phyloP scores from a whole-genome alignment of 2,797 vertebrate species.

The Syngnathus acus region DNA sequence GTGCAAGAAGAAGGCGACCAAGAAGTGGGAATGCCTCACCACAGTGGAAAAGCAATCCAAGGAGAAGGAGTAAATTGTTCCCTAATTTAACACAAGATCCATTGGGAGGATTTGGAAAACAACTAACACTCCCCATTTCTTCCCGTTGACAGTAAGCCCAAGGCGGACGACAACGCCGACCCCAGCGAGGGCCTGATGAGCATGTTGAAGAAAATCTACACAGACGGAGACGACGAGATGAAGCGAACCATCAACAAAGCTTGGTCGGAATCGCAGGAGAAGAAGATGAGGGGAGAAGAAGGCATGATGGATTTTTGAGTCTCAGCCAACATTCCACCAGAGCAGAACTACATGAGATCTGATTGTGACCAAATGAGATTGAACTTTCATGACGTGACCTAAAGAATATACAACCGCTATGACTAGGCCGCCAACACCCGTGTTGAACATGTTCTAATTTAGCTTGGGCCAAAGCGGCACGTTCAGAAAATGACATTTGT shows the following conservation, averaged over 20 bases:
- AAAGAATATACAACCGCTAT: not conserved
- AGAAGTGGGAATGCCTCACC: constrained; percentile 93
- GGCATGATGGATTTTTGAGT: constrained; percentile 80
- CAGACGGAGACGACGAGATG: constrained; percentile 97
- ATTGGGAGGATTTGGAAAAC: not conserved
- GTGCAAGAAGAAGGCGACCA: constrained; percentile 84
- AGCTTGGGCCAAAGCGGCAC: not conserved
- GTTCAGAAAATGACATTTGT: not conserved
- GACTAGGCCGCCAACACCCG: not conserved
- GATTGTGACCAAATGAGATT: constrained; percentile 4
- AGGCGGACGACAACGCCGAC: constrained; percentile 73
- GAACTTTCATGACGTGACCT: not conserved
- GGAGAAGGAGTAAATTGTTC: constrained; percentile 88
- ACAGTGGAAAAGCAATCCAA: constrained; percentile 89
- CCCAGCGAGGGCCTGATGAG: constrained; percentile 91
- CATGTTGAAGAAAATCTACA: constrained; percentile 94
- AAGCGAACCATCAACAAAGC: constrained; percentile 97
- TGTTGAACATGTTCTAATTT: not conserved
- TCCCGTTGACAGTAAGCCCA: constrained; percentile 57
- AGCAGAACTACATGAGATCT: constrained; percentile 15
- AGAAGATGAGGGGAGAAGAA: constrained; percentile 83
- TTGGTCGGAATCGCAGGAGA: constrained; percentile 94
- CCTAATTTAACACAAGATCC: not conserved
- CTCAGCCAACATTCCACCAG: not conserved
- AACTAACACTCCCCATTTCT: not conserved